A percentile compares a stretch with the other conserved stretches of the same genome.
Evolutionary conservation across 2,888 invertebrate species (phyloP).

Genomic region (Tiphia femorata): DNA sequence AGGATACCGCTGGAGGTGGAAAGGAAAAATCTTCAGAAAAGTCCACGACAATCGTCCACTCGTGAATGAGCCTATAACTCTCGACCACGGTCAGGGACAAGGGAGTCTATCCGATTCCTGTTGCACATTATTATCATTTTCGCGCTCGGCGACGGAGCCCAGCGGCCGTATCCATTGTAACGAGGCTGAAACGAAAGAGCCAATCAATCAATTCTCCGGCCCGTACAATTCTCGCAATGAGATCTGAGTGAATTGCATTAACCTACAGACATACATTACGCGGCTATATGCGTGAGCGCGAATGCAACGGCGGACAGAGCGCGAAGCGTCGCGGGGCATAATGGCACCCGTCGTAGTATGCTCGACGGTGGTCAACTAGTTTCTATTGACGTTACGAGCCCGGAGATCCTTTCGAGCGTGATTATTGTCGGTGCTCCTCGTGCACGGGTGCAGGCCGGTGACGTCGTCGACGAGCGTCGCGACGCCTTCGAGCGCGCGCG

Average conservation of each 20-base stretch:
- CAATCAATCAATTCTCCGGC: slow-evolving; percentile 66
- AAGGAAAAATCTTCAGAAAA: no score
- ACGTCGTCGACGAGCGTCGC: no score
- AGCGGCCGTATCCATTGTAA: slow-evolving; percentile 32
- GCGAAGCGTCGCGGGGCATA: slow-evolving; percentile 30
- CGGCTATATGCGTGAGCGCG: slow-evolving; percentile 52
- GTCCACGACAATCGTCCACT: neutral
- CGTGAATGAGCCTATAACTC: slow-evolving; percentile 17
- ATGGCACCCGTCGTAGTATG: no score
- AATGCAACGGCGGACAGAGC: no score
- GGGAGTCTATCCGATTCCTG: slow-evolving; percentile 13
- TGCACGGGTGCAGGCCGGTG: no score
- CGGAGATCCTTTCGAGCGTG: slow-evolving; percentile 8
- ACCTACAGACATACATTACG: slow-evolving; percentile 68
- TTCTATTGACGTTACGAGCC: slow-evolving; percentile 31
- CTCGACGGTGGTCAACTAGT: slow-evolving; percentile 36
- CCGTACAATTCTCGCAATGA: slow-evolving; percentile 65
- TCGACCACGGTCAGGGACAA: slow-evolving; percentile 43
- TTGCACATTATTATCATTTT: slow-evolving; percentile 35
- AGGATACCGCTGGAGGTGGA: no score
- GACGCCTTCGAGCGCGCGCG: no score
- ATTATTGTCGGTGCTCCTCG: slow-evolving; percentile 14
- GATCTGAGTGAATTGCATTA: slow-evolving; percentile 68
- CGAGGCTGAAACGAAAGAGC: slow-evolving; percentile 56
- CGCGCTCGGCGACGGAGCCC: slow-evolving; percentile 35